Base-by-base conservation (phyloP, 2,797 vertebrate genomes). In the Hyperoplus lanceolatus region DNA sequence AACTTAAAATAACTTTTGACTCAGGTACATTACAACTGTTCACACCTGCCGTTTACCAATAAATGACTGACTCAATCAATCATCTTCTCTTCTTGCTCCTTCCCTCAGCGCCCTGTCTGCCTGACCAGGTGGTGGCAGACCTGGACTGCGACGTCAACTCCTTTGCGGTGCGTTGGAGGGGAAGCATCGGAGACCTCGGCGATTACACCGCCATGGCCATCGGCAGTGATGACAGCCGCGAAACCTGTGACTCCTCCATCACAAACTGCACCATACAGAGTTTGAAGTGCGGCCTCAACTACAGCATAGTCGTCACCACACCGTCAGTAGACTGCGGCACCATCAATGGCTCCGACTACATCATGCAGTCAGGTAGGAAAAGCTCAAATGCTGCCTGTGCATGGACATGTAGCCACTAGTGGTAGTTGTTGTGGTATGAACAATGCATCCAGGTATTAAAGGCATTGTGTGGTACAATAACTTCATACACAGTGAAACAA, bases 51-150 rank as follows among this genome's bases (percentile, higher is more conserved):
- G 29, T 29, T 29, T 29, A 61, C 3, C 8, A 42, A 6, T 29
- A 3, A 57, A 38, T 38, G 0, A 39, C 41, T 43, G 6, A 45
- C 49, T 51, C 2, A 15, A 1, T 64, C 3, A 56, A 13, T 39
- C 39, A 11, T 16, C 14, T 18, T 38, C 11, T 29, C 15, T 4
- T 46, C 53, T 48, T n/a, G 6, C 42, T 15, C 13, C 18, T 29
- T 66, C 39, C 75, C 60, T 54, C 90, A 96, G 96, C 95, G 63
- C 93, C 91, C 1, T 96, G 96, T 80, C 84, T 96, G 55, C 93
- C 95, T 7, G 80, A 85, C 49, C 90, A 66, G 0, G 83, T 96
- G 39, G 48, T 21, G 0, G 93, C 95, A 2, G 54, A 77, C 7
- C 65, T 95, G 70, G 65, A 95, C 76, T 96, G 96, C 70, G 50